Conservation (phyloP, 30 jellyfish, hydroid and myxozoan genomes). For the Nemopilema nomurai region DNA sequence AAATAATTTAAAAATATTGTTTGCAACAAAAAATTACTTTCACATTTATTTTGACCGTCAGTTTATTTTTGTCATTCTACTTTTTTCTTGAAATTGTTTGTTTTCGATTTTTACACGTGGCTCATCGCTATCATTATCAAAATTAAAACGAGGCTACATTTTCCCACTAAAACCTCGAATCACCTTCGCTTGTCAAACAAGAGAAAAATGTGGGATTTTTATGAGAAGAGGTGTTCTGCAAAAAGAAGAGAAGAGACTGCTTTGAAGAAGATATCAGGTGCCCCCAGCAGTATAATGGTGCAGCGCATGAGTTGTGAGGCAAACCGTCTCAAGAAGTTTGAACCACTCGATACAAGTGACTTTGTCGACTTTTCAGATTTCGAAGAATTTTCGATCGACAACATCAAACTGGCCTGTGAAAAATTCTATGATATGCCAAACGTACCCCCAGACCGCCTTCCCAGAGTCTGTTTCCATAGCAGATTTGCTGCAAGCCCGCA, state of each 20-base stretch:
- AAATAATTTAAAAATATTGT: conserved; percentile 2
- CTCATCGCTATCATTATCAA: too few relatives aligned
- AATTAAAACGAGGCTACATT: conserved; percentile 19
- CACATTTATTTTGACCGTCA: conserved; percentile 16
- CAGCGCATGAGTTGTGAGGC: conserved; percentile 36
- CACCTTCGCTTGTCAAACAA: background rate
- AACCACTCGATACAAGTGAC: conserved; percentile 34
- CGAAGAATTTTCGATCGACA: conserved; percentile 9
- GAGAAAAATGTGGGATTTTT: conserved; percentile 7
- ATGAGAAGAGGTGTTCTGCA: conserved; percentile 17
- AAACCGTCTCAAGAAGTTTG: conserved; percentile 14
- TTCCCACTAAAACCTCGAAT: conserved; percentile 12
- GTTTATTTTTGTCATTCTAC: conserved; percentile 6
- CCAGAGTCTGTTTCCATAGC: conserved; percentile 36
- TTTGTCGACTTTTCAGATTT: conserved; percentile 41
- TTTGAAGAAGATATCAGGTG: too few relatives aligned
- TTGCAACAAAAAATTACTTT: conserved; percentile 22
- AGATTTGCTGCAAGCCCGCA: conserved; percentile 31
- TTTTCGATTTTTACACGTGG: background rate
- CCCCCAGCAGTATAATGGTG: conserved; percentile 1
- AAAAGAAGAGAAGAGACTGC: background rate
- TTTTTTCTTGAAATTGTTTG: conserved; percentile 5
- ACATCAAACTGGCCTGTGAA: conserved; percentile 35
- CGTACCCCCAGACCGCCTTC: background rate
- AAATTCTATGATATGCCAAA: conserved; percentile 22